A percentile compares a stretch with the other conserved stretches of the same genome.
These are phyloP conservation scores for Glareola pratincola DNA, from an alignment of 2,113 vertebrate genomes.

Conservation along the genomic window DNA sequence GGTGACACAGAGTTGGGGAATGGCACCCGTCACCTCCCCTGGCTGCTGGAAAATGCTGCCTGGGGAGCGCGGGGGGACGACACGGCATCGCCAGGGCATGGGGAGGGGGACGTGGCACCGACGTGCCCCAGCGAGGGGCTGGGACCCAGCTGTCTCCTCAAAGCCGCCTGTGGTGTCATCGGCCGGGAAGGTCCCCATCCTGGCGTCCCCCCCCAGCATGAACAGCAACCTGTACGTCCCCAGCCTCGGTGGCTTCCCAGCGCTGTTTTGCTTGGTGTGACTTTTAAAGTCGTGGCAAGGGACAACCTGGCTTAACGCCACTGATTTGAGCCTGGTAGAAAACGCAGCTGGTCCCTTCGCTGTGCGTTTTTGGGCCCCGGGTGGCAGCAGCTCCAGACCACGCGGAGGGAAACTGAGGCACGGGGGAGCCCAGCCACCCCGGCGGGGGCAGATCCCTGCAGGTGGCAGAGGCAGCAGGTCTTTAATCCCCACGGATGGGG, in stretches of 20 bases:
- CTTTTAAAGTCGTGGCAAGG: neutral
- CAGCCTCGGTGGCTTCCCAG: neutral
- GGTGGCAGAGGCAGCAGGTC: neutral
- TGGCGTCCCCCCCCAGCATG: rapidly evolving
- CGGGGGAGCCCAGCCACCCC: rapidly evolving
- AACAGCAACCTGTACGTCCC: neutral
- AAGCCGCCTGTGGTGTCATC: neutral
- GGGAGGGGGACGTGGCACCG: neutral
- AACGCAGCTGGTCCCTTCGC: rapidly evolving
- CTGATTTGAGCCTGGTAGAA: neutral
- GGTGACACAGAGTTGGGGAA: conserved; percentile 49
- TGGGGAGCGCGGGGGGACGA: neutral
- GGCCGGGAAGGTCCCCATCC: neutral
- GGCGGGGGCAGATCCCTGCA: too few relatives aligned
- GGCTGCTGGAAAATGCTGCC: neutral
- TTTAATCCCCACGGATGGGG: neutral
- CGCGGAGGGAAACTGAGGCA: neutral
- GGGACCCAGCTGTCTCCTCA: rapidly evolving
- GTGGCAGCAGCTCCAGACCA: neutral
- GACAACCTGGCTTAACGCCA: neutral
- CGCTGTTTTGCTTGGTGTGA: neutral
- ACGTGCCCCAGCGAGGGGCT: rapidly evolving
- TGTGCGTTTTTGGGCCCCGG: neutral
- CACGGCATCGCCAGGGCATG: neutral
- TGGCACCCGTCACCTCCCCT: neutral